phyloP scores from a whole-genome alignment of 1,140 invertebrate genomes.

The Halotydeus destructor region DNA sequence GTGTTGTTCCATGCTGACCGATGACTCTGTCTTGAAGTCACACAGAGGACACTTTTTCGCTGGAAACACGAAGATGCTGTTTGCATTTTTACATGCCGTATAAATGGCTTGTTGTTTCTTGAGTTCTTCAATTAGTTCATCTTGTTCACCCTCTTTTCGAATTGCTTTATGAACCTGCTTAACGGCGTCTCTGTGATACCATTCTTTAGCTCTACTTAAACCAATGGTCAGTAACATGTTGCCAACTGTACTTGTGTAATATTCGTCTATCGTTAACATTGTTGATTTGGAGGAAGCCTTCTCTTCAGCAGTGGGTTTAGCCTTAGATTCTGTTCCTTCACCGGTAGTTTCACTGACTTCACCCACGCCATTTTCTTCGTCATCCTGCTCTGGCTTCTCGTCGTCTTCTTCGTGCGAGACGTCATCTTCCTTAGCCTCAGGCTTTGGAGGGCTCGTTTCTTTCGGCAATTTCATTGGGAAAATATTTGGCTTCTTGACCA shows the following conservation, averaged over 20 bases:
- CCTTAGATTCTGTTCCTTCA: slow-evolving; percentile 11
- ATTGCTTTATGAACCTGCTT: slow-evolving; percentile 60
- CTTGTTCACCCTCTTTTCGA: slow-evolving; percentile 29
- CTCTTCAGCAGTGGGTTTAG: slow-evolving; percentile 10
- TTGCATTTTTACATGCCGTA: slow-evolving; percentile 27
- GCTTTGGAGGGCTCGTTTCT: background rate
- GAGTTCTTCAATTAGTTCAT: slow-evolving; percentile 55
- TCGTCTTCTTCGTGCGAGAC: slow-evolving; percentile 2
- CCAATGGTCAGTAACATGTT: slow-evolving; percentile 84
- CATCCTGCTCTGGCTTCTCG: slow-evolving; percentile 10
- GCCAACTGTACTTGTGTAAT: slow-evolving; percentile 64
- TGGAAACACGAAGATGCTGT: slow-evolving; percentile 54
- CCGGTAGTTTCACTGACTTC: slow-evolving; percentile 15
- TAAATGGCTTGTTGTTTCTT: slow-evolving; percentile 61
- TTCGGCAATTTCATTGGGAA: slow-evolving; percentile 14
- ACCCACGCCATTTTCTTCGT: slow-evolving; percentile 13
- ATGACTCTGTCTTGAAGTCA: slow-evolving; percentile 76
- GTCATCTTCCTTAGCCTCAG: slow-evolving; percentile 5
- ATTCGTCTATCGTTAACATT: slow-evolving; percentile 22
- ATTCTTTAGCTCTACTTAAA: slow-evolving; percentile 70
- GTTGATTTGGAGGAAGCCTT: too few species aligned
- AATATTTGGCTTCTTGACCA: slow-evolving; percentile 17
- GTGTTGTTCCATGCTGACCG: slow-evolving; percentile 63
- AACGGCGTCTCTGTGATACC: slow-evolving; percentile 70
- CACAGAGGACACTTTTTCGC: slow-evolving; percentile 71